phyloP scores from a whole-genome alignment of 2,888 invertebrate species.

The Cephus pulcher region DNA sequence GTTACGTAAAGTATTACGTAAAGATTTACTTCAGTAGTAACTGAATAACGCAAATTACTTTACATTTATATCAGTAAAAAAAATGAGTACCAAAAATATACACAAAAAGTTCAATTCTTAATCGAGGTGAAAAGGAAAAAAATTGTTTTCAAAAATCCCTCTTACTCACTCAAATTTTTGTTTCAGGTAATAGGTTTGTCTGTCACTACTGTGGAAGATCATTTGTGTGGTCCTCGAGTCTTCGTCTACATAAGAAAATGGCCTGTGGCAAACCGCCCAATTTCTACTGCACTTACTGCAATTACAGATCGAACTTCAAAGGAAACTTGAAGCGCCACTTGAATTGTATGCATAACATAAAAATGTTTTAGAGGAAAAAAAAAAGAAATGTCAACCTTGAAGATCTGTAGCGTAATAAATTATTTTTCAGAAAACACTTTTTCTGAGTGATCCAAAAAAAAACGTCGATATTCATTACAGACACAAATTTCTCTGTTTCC shows the following conservation, averaged over 20 bases:
- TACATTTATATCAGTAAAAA: neutral
- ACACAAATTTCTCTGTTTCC: neutral
- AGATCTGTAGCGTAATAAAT: neutral
- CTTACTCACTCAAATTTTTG: constrained; percentile 38
- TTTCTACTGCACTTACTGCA: constrained; percentile 48
- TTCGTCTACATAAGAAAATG: constrained; percentile 52
- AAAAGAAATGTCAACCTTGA: neutral
- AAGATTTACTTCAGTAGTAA: neutral
- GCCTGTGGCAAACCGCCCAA: constrained; percentile 57
- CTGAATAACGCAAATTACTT: neutral
- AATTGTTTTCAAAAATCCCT: too few relatives aligned
- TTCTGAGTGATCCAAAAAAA: neutral
- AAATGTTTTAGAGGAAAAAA: constrained; percentile 20
- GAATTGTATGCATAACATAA: constrained; percentile 39
- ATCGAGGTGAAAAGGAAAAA: neutral
- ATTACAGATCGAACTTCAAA: constrained; percentile 55
- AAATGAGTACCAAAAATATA: neutral
- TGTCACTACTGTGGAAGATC: constrained; percentile 50
- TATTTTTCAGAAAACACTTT: neutral
- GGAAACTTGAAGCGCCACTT: constrained; percentile 56
- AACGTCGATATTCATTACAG: neutral
- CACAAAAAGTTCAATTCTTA: too few relatives aligned
- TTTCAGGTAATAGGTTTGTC: constrained; percentile 50
- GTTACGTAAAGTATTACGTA: constrained; percentile 8
- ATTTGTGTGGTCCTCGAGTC: constrained; percentile 54